These are phyloP conservation scores for Drosophila mojavensis DNA, from an alignment of 1,140 invertebrate species.

Conservation along the genomic window DNA sequence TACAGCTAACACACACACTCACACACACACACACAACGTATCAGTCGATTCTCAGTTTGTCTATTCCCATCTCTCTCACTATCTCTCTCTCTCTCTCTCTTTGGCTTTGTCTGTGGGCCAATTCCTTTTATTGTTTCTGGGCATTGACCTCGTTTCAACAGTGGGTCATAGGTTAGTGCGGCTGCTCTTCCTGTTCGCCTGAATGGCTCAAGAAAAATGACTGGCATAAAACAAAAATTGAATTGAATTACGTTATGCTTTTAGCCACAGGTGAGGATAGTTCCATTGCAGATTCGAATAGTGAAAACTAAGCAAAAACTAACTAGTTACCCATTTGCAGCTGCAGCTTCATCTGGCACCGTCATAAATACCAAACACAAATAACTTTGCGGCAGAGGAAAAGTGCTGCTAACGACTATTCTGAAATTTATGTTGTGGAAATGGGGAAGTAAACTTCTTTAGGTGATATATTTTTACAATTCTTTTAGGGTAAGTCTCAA, in stretches of 20 bases:
- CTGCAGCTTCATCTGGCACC: neutral
- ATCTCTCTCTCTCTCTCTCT: neutral
- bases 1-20: slow-evolving; percentile 46
- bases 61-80: neutral
- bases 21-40: slow-evolving; percentile 32
- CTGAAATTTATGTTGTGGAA: slow-evolving; percentile 9
- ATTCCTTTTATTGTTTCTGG: slow-evolving; percentile 63
- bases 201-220: slow-evolving; percentile 33
- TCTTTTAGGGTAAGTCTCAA: no score
- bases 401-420: slow-evolving; percentile 20
- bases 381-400: slow-evolving; percentile 1
- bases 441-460: no score
- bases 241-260: slow-evolving; percentile 64
- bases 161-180: slow-evolving; percentile 40
- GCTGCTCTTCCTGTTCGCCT: slow-evolving; percentile 6
- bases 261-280: slow-evolving; percentile 45
- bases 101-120: slow-evolving; percentile 26
- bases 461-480: no score
- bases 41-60: slow-evolving; percentile 34
- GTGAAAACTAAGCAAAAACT: slow-evolving; percentile 23
- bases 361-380: slow-evolving; percentile 30
- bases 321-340: neutral
- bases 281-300: slow-evolving; percentile 10
- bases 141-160: slow-evolving; percentile 60
- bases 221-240: slow-evolving; percentile 47